Conservation (phyloP, 2,888 invertebrate genomes). For the Drosophila barbarae region DNA sequence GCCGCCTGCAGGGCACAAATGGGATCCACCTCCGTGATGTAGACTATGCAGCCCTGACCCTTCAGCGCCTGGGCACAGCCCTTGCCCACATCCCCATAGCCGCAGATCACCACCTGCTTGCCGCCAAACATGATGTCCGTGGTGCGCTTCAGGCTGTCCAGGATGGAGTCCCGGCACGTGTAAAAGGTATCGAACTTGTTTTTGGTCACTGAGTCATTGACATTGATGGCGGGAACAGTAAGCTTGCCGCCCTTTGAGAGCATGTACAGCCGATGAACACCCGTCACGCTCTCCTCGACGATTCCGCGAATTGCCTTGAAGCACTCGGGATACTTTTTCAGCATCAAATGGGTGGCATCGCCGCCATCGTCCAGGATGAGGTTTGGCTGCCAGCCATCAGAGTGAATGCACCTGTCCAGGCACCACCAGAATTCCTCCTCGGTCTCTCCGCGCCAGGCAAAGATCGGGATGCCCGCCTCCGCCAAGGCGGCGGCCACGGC, state of each 20-base stretch:
- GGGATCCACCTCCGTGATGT: constrained; percentile 95
- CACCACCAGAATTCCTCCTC: constrained; percentile 99
- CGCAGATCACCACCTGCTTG: constrained; percentile 96
- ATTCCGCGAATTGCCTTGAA: constrained; percentile 96
- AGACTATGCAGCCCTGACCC: constrained; percentile 93
- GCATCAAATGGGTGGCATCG: constrained; percentile 96
- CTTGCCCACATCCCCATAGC: constrained; percentile 98
- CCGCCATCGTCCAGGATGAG: constrained; percentile 98
- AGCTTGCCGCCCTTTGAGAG: constrained; percentile 74
- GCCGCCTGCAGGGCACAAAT: constrained; percentile 97
- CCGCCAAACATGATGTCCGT: constrained; percentile 97
- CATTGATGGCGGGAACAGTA: constrained; percentile 74
- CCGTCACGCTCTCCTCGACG: constrained; percentile 97
- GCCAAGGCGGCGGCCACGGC: constrained; percentile 97
- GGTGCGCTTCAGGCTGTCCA: constrained; percentile 83
- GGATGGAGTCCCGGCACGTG: constrained; percentile 93
- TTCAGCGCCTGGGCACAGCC: constrained; percentile 96
- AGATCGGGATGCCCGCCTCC: constrained; percentile 91
- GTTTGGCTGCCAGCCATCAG: constrained; percentile 96
- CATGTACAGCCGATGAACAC: constrained; percentile 93
- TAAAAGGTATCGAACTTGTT: constrained; percentile 98
- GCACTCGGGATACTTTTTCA: constrained; percentile 94
- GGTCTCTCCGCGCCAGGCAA: constrained; percentile 97
- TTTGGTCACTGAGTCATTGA: constrained; percentile 94
- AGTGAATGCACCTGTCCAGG: constrained; percentile 94